These are phyloP conservation scores for Echiichthys vipera DNA, from an alignment of 2,797 vertebrate genomes.

Conservation along the genomic window DNA sequence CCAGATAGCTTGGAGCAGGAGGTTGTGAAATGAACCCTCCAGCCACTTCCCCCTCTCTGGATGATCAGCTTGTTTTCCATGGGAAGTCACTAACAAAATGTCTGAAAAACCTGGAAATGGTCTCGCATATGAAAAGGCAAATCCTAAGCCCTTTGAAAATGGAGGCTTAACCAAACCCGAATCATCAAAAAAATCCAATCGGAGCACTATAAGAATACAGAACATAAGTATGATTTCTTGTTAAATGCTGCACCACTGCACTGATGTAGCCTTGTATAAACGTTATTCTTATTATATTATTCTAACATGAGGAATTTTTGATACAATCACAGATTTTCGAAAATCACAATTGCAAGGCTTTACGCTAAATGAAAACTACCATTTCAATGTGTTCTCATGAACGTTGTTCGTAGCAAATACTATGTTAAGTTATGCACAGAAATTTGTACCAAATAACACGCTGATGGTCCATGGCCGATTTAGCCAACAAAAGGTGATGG, in stretches of 20 bases:
- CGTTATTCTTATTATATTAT: background rate
- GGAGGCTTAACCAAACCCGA: background rate
- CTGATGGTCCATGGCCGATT: too few relatives aligned
- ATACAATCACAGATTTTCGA: background rate
- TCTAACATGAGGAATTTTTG: background rate
- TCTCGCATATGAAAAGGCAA: slow-evolving; percentile 6
- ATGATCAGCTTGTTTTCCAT: slow-evolving; percentile 48
- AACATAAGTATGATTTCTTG: background rate
- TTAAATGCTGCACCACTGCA: background rate
- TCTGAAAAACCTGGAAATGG: slow-evolving; percentile 27
- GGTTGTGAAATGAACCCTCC: slow-evolving; percentile 38
- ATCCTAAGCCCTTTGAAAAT: background rate
- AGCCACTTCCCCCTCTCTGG: slow-evolving; percentile 8
- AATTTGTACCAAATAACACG: too few relatives aligned
- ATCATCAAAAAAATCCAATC: background rate
- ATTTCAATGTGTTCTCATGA: too few relatives aligned
- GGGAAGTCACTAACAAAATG: slow-evolving; percentile 42
- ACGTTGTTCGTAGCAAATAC: too few relatives aligned
- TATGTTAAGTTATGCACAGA: too few relatives aligned
- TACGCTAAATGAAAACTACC: too few relatives aligned
- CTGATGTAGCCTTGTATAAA: background rate
- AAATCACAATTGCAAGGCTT: background rate
- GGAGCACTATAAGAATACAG: background rate
- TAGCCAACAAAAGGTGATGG: too few relatives aligned
- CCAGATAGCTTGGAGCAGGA: slow-evolving; percentile 21